Conservation (phyloP, 2,797 vertebrate genomes). For the Melopsittacus undulatus region DNA sequence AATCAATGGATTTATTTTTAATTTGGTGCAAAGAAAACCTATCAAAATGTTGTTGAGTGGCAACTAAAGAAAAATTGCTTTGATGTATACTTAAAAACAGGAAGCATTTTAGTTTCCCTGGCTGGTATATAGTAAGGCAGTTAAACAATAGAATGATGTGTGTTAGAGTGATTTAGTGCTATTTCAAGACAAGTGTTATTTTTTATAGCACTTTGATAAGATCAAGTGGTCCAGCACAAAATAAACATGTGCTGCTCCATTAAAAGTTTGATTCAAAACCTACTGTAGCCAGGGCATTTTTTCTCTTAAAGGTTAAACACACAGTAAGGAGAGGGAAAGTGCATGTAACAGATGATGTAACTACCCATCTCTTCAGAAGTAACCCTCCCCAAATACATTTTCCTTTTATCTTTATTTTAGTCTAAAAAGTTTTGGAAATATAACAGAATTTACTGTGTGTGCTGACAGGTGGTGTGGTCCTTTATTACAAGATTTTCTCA, state of each 20-base stretch:
- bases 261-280: background rate
- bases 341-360: background rate
- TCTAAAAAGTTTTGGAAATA: background rate
- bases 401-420: background rate
- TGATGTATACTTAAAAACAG: background rate
- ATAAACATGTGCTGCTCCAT: background rate
- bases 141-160: background rate
- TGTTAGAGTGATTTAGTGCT: constrained; percentile 17
- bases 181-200: background rate
- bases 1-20: background rate
- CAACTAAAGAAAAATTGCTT: constrained; percentile 30
- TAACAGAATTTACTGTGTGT: background rate
- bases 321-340: background rate
- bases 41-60: background rate
- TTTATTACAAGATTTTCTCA: background rate
- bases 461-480: background rate
- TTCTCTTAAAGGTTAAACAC: background rate
- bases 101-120: background rate
- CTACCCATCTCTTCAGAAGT: background rate
- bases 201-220: constrained; percentile 1
- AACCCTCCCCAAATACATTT: background rate
- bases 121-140: background rate
- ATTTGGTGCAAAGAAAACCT: background rate
- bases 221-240: background rate
- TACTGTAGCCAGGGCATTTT: background rate